Evolutionary conservation across 2,888 invertebrate species (phyloP).

Genomic region (Drosophila nigricruria): DNA sequence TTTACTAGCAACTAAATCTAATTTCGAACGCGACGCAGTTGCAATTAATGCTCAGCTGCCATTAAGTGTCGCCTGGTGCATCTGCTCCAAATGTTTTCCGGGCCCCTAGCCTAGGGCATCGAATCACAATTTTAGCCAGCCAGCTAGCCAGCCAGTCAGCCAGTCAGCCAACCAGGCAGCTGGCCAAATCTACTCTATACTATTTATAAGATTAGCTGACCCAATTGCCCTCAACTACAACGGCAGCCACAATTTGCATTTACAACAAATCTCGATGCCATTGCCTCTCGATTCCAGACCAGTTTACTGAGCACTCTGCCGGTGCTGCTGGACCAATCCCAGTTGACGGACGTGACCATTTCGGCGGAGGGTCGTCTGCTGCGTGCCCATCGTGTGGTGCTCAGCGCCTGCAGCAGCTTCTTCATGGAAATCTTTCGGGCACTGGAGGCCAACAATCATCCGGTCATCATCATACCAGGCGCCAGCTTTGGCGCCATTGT

Average conservation of each 20-base stretch:
- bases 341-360: slow-evolving; percentile 94
- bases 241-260: slow-evolving; percentile 4
- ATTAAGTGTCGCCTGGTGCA: slow-evolving; percentile 61
- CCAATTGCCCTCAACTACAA: slow-evolving; percentile 57
- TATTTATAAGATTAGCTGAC: slow-evolving; percentile 73
- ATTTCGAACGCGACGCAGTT: slow-evolving; percentile 63
- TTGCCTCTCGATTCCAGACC: slow-evolving; percentile 86
- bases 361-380: slow-evolving; percentile 94
- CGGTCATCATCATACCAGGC: slow-evolving; percentile 85
- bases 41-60: slow-evolving; percentile 69
- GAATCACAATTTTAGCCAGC: slow-evolving; percentile 48
- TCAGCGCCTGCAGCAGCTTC: slow-evolving; percentile 96
- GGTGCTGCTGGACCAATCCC: slow-evolving; percentile 91
- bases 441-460: slow-evolving; percentile 84
- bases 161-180: slow-evolving; percentile 30
- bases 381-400: slow-evolving; percentile 93
- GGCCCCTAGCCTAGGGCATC: slow-evolving; percentile 51
- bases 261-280: slow-evolving; percentile 17
- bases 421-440: slow-evolving; percentile 93
- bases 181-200: slow-evolving; percentile 54
- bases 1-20: slow-evolving; percentile 66
- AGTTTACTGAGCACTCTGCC: slow-evolving; percentile 92
- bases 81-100: slow-evolving; percentile 66
- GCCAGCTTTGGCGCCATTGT: slow-evolving; percentile 85
- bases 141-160: background rate